Conservation (phyloP, 2,888 invertebrate species). For the Busseola fusca region DNA sequence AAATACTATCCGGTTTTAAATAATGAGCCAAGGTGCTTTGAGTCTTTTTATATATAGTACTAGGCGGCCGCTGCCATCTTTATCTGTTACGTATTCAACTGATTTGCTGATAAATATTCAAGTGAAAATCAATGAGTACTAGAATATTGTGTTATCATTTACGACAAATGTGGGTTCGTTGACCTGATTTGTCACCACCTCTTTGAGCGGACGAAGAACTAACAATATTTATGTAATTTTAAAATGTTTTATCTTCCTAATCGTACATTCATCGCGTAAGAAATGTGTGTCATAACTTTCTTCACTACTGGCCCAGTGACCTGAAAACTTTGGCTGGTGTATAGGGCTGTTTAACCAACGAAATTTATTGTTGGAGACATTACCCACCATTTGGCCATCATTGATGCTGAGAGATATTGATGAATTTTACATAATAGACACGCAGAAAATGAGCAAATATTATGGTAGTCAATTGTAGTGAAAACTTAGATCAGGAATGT, state of each 20-base stretch:
- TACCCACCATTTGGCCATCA: neutral
- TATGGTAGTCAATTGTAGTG: neutral
- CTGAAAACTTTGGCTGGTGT: conserved; percentile 1
- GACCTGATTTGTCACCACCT: conserved; percentile 27
- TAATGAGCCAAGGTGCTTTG: conserved; percentile 25
- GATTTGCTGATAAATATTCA: conserved; percentile 49
- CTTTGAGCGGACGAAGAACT: neutral
- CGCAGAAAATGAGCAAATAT: neutral
- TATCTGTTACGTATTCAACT: conserved; percentile 48
- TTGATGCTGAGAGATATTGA: neutral
- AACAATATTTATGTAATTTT: conserved; percentile 20
- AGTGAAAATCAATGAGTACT: conserved; percentile 25
- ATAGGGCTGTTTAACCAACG: neutral
- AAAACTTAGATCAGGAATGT: conserved; percentile 1
- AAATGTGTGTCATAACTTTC: conserved; percentile 17
- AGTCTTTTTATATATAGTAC: conserved; percentile 48
- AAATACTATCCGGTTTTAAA: conserved; percentile 34
- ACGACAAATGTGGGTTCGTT: conserved; percentile 39
- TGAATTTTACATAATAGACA: neutral
- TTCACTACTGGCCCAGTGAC: conserved; percentile 31
- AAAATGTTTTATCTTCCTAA: conserved; percentile 24
- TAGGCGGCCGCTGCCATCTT: conserved; percentile 31
- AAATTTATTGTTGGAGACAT: neutral
- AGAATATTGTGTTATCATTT: conserved; percentile 31
- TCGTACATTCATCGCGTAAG: conserved; percentile 7